A percentile compares a stretch with the other conserved stretches of the same genome.
Conservation (phyloP, 2,797 vertebrate genomes). For the Alectoris magna region DNA sequence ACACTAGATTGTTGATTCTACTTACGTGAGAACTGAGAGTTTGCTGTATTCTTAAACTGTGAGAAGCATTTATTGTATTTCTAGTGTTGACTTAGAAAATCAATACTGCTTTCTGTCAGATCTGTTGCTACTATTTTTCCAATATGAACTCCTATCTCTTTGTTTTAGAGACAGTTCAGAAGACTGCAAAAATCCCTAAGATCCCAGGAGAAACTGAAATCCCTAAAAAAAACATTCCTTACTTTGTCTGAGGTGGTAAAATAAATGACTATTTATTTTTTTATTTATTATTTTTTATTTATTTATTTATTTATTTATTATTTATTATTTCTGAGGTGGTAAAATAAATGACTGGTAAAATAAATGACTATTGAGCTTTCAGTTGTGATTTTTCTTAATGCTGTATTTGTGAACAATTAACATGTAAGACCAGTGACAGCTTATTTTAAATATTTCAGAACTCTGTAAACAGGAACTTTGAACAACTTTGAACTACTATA, state of each 20-base stretch:
- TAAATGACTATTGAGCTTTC: not conserved
- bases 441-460: not conserved
- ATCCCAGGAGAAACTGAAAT: not conserved
- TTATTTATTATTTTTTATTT: too few relatives aligned
- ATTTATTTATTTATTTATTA: too few relatives aligned
- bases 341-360: not conserved
- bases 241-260: not conserved
- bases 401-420: not conserved
- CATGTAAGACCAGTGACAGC: not conserved
- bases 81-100: slow-evolving; percentile 2
- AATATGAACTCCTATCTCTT: not conserved
- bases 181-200: not conserved
- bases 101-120: not conserved
- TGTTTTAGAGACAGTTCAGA: not conserved
- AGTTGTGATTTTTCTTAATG: not conserved
- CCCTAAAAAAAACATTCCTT: not conserved
- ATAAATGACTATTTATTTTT: too few relatives aligned
- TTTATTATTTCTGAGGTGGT: not conserved
- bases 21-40: not conserved
- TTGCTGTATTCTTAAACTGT: not conserved
- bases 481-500: not conserved
- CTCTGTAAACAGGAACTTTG: not conserved
- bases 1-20: not conserved
- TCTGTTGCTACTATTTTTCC: not conserved
- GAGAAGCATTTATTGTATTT: not conserved